Base-by-base conservation (phyloP, 2,888 invertebrate species). In the Furcula furcula region DNA sequence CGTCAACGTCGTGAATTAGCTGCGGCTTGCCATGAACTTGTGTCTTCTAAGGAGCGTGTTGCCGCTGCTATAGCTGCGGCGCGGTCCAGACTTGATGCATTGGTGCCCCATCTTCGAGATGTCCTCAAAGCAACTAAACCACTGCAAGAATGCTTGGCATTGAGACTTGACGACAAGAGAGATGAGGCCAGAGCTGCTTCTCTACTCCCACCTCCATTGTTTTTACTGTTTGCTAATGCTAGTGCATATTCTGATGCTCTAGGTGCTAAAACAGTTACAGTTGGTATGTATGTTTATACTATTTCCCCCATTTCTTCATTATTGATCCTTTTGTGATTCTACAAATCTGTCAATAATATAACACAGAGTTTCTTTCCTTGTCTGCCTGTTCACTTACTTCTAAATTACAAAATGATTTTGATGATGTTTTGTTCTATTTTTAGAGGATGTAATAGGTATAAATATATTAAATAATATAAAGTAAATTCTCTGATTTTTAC, bases 1-100 rank as follows among this genome's bases (percentile, higher is more conserved):
- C 93, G 93, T 10, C 96, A 98, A 71, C 91, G 98, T 1, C 95
- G 97, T 67, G 93, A 95, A 57, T 84, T 97, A 26, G 92, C 97
- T 0, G 91, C 92, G 20, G 91, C 94, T 15, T 94, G 95, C 60
- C 93, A 92, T 62, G 92, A 94, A 44, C 82, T 97, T 4, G 92
- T 95, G 22, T 91, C 92, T 13, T 92, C 92, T 16, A 97, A 97
- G 69, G 95, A 95, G 57, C 89, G 91, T 27, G 92, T 97, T 1
- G 92, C 93, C 1, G 90, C 92, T 22, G 94, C 93, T 31, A 95
- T 96, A 46, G 92, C 94, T 25, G 91, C 91, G 7, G 94, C 95
- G 40, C 92, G 93, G 32, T 93, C 94, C 21, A 91, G 95, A 38
- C 88, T 98, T 6, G 94, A 95, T 48, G 95, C 94, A 32, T 90